Percentiles rank a stretch among this genome's conserved stretches.
Conservation (phyloP, 2,113 vertebrate species). For the Daphoenositta chrysoptera region DNA sequence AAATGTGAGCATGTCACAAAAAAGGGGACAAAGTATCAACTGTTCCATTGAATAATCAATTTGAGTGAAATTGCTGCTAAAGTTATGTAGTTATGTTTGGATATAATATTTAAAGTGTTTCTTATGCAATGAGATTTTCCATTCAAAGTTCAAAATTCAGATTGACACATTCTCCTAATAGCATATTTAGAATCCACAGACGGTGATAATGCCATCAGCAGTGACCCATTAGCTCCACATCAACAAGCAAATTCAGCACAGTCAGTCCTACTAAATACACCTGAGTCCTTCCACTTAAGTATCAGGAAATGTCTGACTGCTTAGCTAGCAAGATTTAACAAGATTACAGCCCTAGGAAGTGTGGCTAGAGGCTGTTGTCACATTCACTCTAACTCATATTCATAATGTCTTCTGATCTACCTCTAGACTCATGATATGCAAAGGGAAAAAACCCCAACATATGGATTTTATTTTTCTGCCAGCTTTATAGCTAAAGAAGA, state of each 20-base stretch:
- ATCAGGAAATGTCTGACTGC: neutral
- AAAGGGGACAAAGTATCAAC: neutral
- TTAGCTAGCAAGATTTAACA: constrained; percentile 45
- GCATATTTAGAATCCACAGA: neutral
- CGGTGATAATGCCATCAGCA: neutral
- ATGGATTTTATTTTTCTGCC: neutral
- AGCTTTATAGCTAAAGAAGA: neutral
- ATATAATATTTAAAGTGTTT: neutral
- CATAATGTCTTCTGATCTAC: constrained; percentile 16
- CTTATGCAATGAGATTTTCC: neutral
- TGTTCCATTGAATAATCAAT: constrained; percentile 48
- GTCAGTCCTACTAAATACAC: neutral
- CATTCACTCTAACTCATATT: constrained; percentile 22
- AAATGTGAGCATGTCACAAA: neutral
- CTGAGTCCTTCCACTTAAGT: neutral
- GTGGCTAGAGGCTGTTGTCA: constrained; percentile 40
- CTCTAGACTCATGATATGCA: neutral
- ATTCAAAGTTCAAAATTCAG: neutral
- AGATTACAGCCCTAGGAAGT: constrained; percentile 15
- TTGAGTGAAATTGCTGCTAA: constrained; percentile 14
- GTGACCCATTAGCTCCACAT: neutral
- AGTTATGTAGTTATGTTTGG: neutral
- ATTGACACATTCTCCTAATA: neutral
- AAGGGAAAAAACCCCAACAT: neutral
- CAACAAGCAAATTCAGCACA: neutral